Conservation (phyloP, 2,888 invertebrate genomes). For the Apoderus coryli region DNA sequence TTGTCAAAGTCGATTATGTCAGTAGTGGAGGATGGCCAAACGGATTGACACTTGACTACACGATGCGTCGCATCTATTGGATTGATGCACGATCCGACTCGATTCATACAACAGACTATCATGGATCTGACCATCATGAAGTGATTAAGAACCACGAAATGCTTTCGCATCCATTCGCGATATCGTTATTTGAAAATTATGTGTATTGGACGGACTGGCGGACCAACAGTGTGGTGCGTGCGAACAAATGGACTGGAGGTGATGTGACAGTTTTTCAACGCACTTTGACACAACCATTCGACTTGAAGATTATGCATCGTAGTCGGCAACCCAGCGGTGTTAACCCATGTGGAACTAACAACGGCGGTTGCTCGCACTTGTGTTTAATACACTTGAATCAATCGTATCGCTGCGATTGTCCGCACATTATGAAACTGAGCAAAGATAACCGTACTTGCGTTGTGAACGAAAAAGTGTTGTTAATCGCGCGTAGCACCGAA, state of each 20-base stretch:
- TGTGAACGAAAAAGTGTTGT: conserved; percentile 63
- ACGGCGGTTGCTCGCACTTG: conserved; percentile 70
- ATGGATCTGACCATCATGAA: conserved; percentile 50
- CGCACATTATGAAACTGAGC: conserved; percentile 70
- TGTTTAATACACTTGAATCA: conserved; percentile 55
- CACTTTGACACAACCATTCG: conserved; percentile 79
- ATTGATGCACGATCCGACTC: conserved; percentile 79
- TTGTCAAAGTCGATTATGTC: conserved; percentile 31
- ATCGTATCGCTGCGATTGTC: conserved; percentile 63
- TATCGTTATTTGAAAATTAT: conserved; percentile 70
- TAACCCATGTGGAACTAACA: conserved; percentile 54
- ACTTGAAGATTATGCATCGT: conserved; percentile 70
- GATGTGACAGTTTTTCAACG: conserved; percentile 66
- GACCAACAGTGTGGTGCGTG: conserved; percentile 69
- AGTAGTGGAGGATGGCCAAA: conserved; percentile 69
- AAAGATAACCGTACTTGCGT: conserved; percentile 50
- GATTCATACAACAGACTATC: conserved; percentile 70
- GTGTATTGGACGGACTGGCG: conserved; percentile 95
- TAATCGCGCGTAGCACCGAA: conserved; percentile 61
- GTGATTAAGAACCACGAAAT: conserved; percentile 56
- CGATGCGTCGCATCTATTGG: conserved; percentile 57
- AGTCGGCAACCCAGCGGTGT: conserved; percentile 50
- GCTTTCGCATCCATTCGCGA: conserved; percentile 78
- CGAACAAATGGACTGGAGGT: conserved; percentile 76
- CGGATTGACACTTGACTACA: conserved; percentile 67